phyloP scores from a whole-genome alignment of 2,888 invertebrate genomes.

The Drosophila silvestris region DNA sequence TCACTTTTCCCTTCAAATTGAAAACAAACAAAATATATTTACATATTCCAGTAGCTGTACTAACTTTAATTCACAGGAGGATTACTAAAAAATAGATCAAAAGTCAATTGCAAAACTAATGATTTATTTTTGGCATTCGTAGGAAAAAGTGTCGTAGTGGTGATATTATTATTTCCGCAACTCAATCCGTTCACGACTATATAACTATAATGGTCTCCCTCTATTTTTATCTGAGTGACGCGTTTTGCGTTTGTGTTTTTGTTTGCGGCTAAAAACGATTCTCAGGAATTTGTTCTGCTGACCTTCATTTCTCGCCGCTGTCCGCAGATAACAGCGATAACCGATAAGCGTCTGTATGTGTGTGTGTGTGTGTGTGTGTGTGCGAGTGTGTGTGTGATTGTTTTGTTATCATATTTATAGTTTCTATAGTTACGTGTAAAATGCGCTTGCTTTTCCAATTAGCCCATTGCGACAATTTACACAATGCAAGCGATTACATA shows the following conservation, averaged over 20 bases:
- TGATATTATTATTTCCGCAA: too few relatives aligned
- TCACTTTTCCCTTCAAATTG: neutral
- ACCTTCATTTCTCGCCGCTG: constrained; percentile 78
- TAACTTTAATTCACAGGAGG: too few relatives aligned
- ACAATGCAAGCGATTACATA: constrained; percentile 27
- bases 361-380: constrained; percentile 5
- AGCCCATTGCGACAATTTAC: constrained; percentile 32
- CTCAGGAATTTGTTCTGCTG: constrained; percentile 79
- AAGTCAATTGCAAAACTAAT: neutral
- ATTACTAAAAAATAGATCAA: too few relatives aligned
- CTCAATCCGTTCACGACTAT: neutral
- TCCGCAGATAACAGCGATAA: constrained; percentile 61
- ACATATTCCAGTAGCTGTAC: neutral
- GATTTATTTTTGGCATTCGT: neutral
- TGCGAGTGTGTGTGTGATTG: constrained; percentile 21
- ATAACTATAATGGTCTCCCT: constrained; percentile 19
- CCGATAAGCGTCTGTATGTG: constrained; percentile 53
- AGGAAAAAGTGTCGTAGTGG: neutral
- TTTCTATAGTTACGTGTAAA: constrained; percentile 43
- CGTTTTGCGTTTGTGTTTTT: constrained; percentile 34
- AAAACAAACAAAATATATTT: neutral
- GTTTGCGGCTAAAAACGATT: constrained; percentile 61
- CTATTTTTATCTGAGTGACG: constrained; percentile 66
- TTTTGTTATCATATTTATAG: constrained; percentile 61
- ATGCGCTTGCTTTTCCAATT: constrained; percentile 43